phyloP scores from a whole-genome alignment of 2,113 vertebrate species.

The Menura novaehollandiae region DNA sequence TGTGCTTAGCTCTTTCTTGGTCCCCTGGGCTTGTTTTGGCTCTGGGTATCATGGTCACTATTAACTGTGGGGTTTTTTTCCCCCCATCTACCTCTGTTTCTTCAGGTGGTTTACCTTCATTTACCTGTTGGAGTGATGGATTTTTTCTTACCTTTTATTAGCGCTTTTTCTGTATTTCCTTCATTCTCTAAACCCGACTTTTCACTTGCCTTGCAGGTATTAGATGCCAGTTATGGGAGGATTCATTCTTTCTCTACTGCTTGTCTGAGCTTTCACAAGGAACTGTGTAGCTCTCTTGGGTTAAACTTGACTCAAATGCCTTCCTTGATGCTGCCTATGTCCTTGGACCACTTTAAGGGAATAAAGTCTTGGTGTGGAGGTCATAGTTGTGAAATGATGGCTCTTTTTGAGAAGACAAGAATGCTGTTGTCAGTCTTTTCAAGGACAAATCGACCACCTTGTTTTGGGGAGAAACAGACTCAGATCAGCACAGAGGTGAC shows the following conservation, averaged over 20 bases:
- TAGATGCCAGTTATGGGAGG: too few relatives aligned
- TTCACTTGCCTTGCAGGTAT: background rate
- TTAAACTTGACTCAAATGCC: background rate
- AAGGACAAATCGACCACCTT: background rate
- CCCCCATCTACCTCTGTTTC: background rate
- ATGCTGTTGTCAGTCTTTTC: background rate
- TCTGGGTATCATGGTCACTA: background rate
- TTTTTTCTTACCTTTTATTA: background rate
- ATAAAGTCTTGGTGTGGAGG: fast-evolving
- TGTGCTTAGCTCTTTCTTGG: fast-evolving
- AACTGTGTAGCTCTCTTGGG: background rate
- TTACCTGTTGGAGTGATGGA: background rate
- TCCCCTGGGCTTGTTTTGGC: background rate
- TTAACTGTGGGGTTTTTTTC: background rate
- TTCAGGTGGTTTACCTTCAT: background rate
- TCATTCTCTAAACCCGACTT: background rate
- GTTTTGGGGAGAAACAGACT: background rate
- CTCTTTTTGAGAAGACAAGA: background rate
- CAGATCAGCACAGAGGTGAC: background rate
- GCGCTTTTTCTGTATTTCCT: background rate
- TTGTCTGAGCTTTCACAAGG: background rate
- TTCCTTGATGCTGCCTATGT: background rate
- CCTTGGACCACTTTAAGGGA: background rate
- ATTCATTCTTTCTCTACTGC: background rate
- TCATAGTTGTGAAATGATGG: background rate